Conservation (phyloP, 92 coral and sea anemone genomes). For the Porites cylindrica region DNA sequence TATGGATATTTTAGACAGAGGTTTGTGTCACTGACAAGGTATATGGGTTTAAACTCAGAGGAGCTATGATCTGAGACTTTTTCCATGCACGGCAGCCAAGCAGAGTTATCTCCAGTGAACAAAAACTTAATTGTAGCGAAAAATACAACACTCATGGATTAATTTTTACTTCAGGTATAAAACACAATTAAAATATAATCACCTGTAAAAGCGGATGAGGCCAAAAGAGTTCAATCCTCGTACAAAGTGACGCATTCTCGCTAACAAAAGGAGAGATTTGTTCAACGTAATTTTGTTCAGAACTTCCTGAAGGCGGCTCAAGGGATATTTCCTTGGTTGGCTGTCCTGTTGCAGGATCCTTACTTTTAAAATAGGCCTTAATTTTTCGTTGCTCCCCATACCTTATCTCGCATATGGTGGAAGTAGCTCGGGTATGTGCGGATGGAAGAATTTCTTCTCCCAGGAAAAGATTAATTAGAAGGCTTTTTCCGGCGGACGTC, state of each 20-base stretch:
- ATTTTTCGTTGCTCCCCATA: conserved; percentile 30
- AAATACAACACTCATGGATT: too few relatives aligned
- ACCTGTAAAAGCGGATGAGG: conserved; percentile 29
- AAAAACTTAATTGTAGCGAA: too few relatives aligned
- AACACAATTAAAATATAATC: not conserved
- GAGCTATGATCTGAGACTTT: too few relatives aligned
- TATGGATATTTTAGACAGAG: too few relatives aligned
- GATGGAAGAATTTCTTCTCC: conserved; percentile 45
- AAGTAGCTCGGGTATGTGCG: not conserved
- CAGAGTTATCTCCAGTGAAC: too few relatives aligned
- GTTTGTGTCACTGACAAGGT: too few relatives aligned
- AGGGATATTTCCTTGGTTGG: not conserved
- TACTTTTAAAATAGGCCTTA: conserved; percentile 16
- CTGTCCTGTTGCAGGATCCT: not conserved
- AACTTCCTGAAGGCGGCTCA: not conserved
- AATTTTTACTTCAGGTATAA: too few relatives aligned
- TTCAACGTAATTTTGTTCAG: conserved; percentile 10
- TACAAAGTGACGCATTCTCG: not conserved
- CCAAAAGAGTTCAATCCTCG: conserved; percentile 44
- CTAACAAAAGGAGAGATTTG: conserved; percentile 36
- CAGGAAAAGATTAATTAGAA: conserved; percentile 39
- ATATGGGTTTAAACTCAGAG: too few relatives aligned
- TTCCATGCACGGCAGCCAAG: too few relatives aligned
- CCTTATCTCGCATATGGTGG: conserved; percentile 40
- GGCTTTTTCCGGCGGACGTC: conserved; percentile 55